Conservation (phyloP, 2,888 invertebrate species). For the Lasioglossum vierecki region DNA sequence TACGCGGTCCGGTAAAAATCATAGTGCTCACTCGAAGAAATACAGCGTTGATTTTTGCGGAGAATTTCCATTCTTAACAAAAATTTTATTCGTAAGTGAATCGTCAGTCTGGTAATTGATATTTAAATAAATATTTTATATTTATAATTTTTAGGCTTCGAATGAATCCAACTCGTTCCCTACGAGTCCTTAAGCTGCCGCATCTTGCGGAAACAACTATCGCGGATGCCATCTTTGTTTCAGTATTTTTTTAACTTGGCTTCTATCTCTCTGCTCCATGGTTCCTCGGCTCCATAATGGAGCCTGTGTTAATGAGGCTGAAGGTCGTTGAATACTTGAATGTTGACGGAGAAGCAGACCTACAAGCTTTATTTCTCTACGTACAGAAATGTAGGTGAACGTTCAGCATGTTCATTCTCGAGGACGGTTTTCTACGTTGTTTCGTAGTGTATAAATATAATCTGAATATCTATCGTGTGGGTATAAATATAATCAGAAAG, state of each 20-base stretch:
- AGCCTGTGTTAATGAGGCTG: slow-evolving; percentile 46
- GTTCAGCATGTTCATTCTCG: background rate
- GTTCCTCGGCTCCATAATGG: no score
- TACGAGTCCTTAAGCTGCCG: slow-evolving; percentile 6
- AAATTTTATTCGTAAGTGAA: background rate
- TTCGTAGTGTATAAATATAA: no score
- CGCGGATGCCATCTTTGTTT: slow-evolving; percentile 22
- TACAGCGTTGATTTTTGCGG: background rate
- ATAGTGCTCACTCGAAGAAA: background rate
- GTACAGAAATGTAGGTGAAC: slow-evolving; percentile 14
- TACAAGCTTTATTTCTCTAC: background rate
- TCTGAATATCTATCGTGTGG: no score
- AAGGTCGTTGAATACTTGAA: slow-evolving; percentile 46
- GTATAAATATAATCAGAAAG: no score
- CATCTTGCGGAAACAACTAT: background rate
- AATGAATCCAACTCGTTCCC: no score
- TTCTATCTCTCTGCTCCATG: background rate
- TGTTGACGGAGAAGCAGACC: slow-evolving; percentile 14
- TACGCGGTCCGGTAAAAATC: background rate
- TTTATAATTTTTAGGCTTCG: no score
- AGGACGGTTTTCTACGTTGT: background rate
- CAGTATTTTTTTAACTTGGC: slow-evolving; percentile 6
- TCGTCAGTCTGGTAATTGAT: background rate
- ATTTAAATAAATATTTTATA: no score
- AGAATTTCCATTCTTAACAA: background rate